Evolutionary conservation across 37 sponge, comb jelly and placozoan genomes (phyloP).

Genomic region (Geodia barretti): DNA sequence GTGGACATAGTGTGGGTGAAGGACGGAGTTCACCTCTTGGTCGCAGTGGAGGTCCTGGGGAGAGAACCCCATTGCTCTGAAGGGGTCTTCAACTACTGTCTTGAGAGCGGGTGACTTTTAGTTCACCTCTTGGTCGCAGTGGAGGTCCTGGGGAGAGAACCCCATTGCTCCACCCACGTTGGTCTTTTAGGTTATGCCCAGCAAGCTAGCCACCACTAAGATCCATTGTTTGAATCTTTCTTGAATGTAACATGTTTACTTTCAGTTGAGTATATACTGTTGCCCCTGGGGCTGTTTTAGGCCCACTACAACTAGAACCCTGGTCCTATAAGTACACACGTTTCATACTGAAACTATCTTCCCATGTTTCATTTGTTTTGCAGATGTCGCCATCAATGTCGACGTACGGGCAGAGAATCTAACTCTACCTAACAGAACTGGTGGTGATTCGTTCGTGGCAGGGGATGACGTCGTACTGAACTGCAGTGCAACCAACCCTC

Average conservation of each 20-base stretch:
- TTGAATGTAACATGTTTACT: too few species aligned
- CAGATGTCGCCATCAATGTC: background rate
- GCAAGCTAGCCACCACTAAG: background rate
- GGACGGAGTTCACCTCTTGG: background rate
- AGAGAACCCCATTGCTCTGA: background rate
- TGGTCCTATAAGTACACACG: too few species aligned
- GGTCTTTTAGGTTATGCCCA: too few species aligned
- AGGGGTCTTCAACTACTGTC: background rate
- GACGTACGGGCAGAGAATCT: background rate
- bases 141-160: too few species aligned
- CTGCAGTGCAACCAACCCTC: conserved; percentile 15
- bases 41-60: background rate
- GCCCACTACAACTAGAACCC: too few species aligned
- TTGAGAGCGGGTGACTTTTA: background rate
- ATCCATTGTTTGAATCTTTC: too few species aligned
- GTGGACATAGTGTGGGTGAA: background rate
- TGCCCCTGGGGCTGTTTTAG: too few species aligned
- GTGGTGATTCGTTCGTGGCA: background rate
- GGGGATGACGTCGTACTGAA: conserved; percentile 14
- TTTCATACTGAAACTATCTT: too few species aligned
- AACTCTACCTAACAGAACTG: too few species aligned
- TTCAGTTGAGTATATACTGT: too few species aligned
- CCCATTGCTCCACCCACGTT: too few species aligned
- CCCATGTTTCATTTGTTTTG: background rate
- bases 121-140: too few species aligned